phyloP scores from a whole-genome alignment of 1,140 invertebrate species.

The Nephila pilipes region DNA sequence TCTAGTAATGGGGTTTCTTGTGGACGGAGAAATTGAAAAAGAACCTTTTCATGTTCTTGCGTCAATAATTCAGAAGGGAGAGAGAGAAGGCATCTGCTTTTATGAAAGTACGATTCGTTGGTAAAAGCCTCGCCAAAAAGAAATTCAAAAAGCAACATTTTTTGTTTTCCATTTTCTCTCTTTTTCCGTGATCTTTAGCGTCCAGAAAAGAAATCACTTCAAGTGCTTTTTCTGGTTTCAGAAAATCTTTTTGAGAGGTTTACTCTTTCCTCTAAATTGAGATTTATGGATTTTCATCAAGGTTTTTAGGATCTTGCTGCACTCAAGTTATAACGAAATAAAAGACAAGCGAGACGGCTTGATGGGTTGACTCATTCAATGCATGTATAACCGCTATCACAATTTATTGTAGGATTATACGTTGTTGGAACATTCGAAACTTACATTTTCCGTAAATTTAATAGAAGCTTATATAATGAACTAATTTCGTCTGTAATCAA shows the following conservation, averaged over 20 bases:
- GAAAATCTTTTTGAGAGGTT: conserved; percentile 13
- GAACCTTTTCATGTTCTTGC: conserved; percentile 68
- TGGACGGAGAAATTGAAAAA: conserved; percentile 69
- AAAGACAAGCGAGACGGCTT: no score
- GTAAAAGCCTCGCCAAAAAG: conserved; percentile 44
- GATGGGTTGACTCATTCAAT: no score
- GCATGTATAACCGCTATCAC: no score
- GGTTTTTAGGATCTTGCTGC: not conserved
- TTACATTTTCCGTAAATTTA: no score
- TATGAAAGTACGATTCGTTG: conserved; percentile 51
- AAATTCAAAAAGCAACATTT: conserved; percentile 53
- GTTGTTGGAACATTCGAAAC: no score
- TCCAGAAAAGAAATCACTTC: conserved; percentile 29
- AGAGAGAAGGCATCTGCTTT: conserved; percentile 66
- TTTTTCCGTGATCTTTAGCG: conserved; percentile 19
- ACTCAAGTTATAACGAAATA: no score
- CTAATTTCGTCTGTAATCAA: no score
- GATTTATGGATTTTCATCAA: not conserved
- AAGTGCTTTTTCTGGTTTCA: conserved; percentile 62
- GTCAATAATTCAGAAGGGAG: conserved; percentile 72
- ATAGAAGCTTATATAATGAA: no score
- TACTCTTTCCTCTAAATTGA: conserved; percentile 7
- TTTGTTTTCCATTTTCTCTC: not conserved
- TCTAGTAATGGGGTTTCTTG: conserved; percentile 69
- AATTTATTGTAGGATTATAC: no score